Base-by-base conservation (phyloP, 2,888 invertebrate species). In the Trisateles emortualis region DNA sequence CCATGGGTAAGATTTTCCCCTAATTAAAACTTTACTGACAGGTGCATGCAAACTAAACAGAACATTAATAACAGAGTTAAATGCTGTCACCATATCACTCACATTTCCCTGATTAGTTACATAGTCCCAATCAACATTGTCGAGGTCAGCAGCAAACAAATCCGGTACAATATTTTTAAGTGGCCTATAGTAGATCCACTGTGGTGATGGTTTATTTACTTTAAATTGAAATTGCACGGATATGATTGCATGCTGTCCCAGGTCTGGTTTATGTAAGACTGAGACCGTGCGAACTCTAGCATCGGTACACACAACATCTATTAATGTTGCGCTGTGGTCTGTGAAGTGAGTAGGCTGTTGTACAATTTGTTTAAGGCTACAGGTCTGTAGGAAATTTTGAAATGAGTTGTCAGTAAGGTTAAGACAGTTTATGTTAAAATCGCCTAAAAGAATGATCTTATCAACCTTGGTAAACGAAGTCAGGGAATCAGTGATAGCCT, bases 11-110 rank as follows among this genome's bases (percentile, higher is more conserved):
- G 11, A 26, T 14, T 2, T 3, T 10, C 13, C 26, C 8, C 8
- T 40, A 8, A 40, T 40, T 6, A 26, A 8, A 11, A 24, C 5
- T 13, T 1, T 40, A 1, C 9, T 13, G 5, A 24, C 2, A 14
- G 40, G 40, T 40, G 40, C 26, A 40, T 40, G 26, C n/a, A 40
- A 3, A 8, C 26, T 8, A 13, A 40, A 40, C 2, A 40, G 8
- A 24, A 26, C 14, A 2, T 8, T 24, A 8, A 40, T 13, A 26
- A 8, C 11, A n/a, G 11, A 14, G 14, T 6, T 26, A 2, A 40
- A 24, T 9, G 9, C 2, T 26, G 5, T 3, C 11, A 40, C 40
- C 40, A 40, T 40, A 2, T 26, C 14, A 14, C 2, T 40, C 9
- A 35, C 35, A 35, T 13, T 32, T 2, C 11, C 8, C 32, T 13